Evolutionary conservation across 1,140 invertebrate species (phyloP).

Genomic region (Ostrea denselamellosa): DNA sequence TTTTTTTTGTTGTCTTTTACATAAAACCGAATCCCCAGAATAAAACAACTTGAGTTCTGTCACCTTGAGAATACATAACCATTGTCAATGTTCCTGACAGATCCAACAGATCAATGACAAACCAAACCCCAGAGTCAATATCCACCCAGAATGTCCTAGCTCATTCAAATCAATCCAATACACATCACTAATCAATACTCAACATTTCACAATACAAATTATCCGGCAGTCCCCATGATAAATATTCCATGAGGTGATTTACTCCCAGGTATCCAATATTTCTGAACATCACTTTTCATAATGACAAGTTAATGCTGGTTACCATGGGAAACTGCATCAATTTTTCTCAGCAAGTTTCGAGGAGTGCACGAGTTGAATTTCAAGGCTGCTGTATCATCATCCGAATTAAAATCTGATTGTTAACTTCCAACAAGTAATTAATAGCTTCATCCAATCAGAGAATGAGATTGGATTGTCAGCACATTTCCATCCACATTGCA

Average conservation of each 20-base stretch:
- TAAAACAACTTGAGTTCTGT: not conserved
- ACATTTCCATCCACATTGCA: no score
- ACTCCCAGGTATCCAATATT: conserved; percentile 21
- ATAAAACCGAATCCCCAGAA: not conserved
- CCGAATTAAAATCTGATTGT: not conserved
- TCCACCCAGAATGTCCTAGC: not conserved
- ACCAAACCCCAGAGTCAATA: not conserved
- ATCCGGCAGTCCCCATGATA: not conserved
- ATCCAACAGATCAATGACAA: not conserved
- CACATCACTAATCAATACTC: conserved; percentile 20
- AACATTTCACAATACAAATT: not conserved
- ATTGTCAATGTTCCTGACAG: not conserved
- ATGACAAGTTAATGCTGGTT: not conserved
- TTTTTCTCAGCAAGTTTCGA: not conserved
- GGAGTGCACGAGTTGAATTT: not conserved
- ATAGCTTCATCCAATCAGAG: not conserved
- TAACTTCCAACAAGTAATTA: not conserved
- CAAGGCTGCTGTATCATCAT: not conserved
- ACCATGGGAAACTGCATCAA: conserved; percentile 4
- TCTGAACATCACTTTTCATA: not conserved
- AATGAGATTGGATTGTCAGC: not conserved
- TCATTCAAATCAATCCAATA: not conserved
- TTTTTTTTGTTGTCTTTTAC: not conserved
- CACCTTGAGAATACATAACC: not conserved
- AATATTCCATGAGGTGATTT: conserved; percentile 32